A percentile compares a stretch with the other conserved stretches of the same genome.
Conservation (phyloP, 2,797 vertebrate species). For the Enteromius viviparus region DNA sequence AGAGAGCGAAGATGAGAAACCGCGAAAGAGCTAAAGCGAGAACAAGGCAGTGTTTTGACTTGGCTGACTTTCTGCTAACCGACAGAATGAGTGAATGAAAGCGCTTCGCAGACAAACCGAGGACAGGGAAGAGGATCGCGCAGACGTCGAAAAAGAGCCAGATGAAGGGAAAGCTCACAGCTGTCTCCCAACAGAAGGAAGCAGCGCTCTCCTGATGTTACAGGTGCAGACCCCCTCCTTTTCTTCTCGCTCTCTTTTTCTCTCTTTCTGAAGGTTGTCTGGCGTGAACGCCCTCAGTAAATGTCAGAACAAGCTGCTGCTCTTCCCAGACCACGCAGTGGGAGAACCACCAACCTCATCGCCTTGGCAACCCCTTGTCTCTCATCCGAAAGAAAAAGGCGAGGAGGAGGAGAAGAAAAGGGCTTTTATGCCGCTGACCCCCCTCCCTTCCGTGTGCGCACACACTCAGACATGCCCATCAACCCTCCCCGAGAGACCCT, state of each 20-base stretch:
- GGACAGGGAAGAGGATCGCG: slow-evolving; percentile 24
- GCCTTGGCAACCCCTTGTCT: slow-evolving; percentile 78
- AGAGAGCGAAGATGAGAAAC: slow-evolving; percentile 49
- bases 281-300: slow-evolving; percentile 75
- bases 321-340: slow-evolving; percentile 81
- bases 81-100: slow-evolving; percentile 43
- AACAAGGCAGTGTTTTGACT: slow-evolving; percentile 31
- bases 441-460: slow-evolving; percentile 23
- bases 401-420: slow-evolving; percentile 61
- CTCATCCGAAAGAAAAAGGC: slow-evolving; percentile 47
- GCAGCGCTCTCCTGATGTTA: slow-evolving; percentile 65
- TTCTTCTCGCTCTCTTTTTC: slow-evolving; percentile 49
- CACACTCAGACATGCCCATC: slow-evolving; percentile 41
- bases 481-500: slow-evolving; percentile 57
- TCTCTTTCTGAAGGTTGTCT: slow-evolving; percentile 63
- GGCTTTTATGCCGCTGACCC: slow-evolving; percentile 58
- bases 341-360: slow-evolving; percentile 80
- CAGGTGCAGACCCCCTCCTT: slow-evolving; percentile 70
- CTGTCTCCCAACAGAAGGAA: slow-evolving; percentile 62
- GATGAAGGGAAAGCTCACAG: slow-evolving; percentile 62
- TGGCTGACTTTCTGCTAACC: slow-evolving; percentile 47
- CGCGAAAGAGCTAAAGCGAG: slow-evolving; percentile 26
- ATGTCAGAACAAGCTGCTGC: slow-evolving; percentile 83
- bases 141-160: slow-evolving; percentile 59
- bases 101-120: slow-evolving; percentile 16